phyloP scores from a whole-genome alignment of 2,888 invertebrate genomes.

The Sminthurinus aureus region DNA sequence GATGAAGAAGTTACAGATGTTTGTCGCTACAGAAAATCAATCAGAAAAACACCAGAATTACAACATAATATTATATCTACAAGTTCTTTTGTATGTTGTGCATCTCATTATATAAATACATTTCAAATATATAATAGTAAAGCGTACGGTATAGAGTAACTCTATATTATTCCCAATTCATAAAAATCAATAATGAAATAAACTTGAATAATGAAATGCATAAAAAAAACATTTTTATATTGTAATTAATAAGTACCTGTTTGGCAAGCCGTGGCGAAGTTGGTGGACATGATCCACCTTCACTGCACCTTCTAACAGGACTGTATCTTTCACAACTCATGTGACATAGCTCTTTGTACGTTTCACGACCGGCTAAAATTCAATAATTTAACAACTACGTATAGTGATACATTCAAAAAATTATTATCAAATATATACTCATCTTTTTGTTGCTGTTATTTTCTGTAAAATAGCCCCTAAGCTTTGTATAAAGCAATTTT shows the following conservation, averaged over 20 bases:
- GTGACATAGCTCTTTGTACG: slow-evolving; percentile 69
- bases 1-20: slow-evolving; percentile 58
- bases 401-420: neutral
- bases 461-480: neutral
- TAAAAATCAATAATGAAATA: no score
- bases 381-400: neutral
- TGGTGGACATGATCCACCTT: slow-evolving; percentile 67
- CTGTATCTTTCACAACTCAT: slow-evolving; percentile 79
- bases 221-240: no score
- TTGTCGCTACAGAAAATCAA: slow-evolving; percentile 46
- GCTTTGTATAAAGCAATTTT: neutral
- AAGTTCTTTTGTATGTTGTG: no score
- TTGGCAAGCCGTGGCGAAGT: slow-evolving; percentile 58
- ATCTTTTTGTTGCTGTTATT: neutral
- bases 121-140: no score
- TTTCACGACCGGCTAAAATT: slow-evolving; percentile 65
- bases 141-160: no score
- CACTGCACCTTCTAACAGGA: slow-evolving; percentile 88
- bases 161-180: no score
- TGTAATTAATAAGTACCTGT: slow-evolving; percentile 41
- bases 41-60: no score
- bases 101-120: no score
- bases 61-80: no score
- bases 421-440: neutral
- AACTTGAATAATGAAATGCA: no score